Evolutionary conservation across 2,113 vertebrate species (phyloP), one percentile per base, ranked within the genome.

Genomic region (Odontophorus gujanensis): DNA sequence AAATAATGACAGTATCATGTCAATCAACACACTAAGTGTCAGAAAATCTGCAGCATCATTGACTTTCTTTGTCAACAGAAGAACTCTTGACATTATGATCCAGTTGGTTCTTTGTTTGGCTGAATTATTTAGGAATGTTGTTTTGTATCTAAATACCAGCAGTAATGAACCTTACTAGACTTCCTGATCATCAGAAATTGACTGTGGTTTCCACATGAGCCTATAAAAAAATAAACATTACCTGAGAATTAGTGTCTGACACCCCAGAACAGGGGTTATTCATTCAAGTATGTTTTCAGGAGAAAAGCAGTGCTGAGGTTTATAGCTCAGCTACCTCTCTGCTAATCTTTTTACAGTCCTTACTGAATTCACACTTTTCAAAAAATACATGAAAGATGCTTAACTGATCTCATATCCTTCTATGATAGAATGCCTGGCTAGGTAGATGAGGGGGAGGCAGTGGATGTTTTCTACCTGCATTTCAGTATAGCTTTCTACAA

Each of bases 31-130:
- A 72, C 9, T 92, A 91, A 97, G 89, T 92, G 91, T 95, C 82
- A 92, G 91, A 94, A 95, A 97, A 96, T 83, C 89, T 97, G 95
- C 95, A 95, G 81, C 13, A 21, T 91, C 91, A 95, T 83, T 94
- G 79, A 51, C 80, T 96, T 95, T 85, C 95, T 95, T 96, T 96
- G 94, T 95, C 76, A 83, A 62, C 38, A 97, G 91, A 91, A 96
- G 91, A 95, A 97, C 95, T 91, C 96, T 97, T 95, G 87, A 85
- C 76, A 86, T 92, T 67, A 83, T 72, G 89, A 96, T 93, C 68
- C 89, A 95, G 42, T 93, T 74, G 91, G 79, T 83, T 95, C 73
- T 95, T 95, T 96, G 85, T 93, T 82, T 83, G 61, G 40, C 72
- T 92, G 87, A 95, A 95, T 96, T 87, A 93, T 89, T 92, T 74